Percentiles rank a stretch among this genome's conserved stretches.
phyloP scores from a whole-genome alignment of 1,140 invertebrate species.

The Heliconius eleuchia region DNA sequence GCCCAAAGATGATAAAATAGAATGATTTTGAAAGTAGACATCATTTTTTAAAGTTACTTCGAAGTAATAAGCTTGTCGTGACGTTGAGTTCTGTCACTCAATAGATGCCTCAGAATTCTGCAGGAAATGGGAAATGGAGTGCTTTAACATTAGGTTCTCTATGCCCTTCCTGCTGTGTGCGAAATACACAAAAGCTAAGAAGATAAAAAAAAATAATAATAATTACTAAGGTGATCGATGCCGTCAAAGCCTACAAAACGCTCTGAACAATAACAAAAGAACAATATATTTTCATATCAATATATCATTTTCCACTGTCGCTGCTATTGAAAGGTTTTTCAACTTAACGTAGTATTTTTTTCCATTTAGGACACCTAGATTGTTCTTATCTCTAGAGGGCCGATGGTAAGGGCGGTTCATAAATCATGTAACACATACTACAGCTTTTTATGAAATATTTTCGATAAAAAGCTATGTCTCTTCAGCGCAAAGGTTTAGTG shows the following conservation, averaged over 20 bases:
- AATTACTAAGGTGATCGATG: not conserved
- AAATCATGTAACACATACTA: conserved; percentile 4
- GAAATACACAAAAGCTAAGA: no score
- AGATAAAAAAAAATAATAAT: not conserved
- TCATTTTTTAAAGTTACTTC: no score
- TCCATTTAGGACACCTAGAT: conserved; percentile 7
- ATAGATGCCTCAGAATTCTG: no score
- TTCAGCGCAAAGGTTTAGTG: not conserved
- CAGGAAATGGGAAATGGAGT: no score
- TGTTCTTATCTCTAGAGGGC: not conserved
- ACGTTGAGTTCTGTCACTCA: no score
- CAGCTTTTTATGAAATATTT: not conserved
- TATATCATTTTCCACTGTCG: conserved; percentile 5
- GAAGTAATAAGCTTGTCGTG: no score
- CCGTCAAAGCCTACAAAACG: not conserved
- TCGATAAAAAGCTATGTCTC: not conserved
- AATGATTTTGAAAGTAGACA: no score
- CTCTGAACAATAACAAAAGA: not conserved
- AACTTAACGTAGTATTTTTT: not conserved
- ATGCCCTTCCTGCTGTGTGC: no score
- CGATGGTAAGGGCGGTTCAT: not conserved
- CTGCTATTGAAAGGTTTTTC: not conserved
- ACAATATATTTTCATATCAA: not conserved
- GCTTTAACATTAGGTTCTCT: no score
- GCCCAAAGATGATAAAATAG: no score